phyloP scores from a whole-genome alignment of 2,797 vertebrate genomes.

The Trachurus trachurus region DNA sequence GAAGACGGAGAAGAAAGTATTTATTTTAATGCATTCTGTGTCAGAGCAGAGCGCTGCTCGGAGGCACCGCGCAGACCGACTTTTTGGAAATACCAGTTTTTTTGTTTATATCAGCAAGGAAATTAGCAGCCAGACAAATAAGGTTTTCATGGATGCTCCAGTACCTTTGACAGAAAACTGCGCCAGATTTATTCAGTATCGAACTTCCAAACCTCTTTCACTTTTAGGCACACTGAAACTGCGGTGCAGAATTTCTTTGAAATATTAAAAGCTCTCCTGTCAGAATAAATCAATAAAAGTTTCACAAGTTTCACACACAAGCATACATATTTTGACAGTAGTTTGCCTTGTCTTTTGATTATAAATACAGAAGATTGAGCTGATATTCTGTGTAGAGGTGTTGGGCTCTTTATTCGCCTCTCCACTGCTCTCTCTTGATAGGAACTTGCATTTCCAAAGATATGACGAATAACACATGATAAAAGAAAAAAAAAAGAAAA shows the following conservation, averaged over 20 bases:
- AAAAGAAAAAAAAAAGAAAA: no score
- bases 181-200: conserved; percentile 54
- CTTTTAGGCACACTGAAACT: conserved; percentile 22
- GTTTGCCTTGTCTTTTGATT: conserved; percentile 33
- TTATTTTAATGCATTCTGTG: conserved; percentile 29
- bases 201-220: conserved; percentile 33
- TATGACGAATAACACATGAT: conserved; percentile 23
- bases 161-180: conserved; percentile 41
- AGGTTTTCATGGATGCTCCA: conserved; percentile 28
- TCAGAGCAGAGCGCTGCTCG: conserved; percentile 18
- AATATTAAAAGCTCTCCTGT: conserved; percentile 53
- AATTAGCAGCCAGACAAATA: conserved; percentile 51
- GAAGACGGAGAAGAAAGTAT: conserved; percentile 15
- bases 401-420: conserved; percentile 4
- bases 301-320: conserved; percentile 11
- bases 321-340: conserved; percentile 17
- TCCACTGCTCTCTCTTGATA: not conserved
- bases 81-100: conserved; percentile 4
- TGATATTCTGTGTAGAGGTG: conserved; percentile 29
- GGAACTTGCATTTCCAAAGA: conserved; percentile 8
- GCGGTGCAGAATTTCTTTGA: conserved; percentile 6
- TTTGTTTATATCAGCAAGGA: conserved; percentile 27
- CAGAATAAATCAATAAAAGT: conserved; percentile 62
- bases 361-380: conserved; percentile 45
- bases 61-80: conserved; percentile 9